These are phyloP conservation scores for Cryptomyrus ogoouensis DNA, from an alignment of 2,113 vertebrate species.

Conservation along the genomic window DNA sequence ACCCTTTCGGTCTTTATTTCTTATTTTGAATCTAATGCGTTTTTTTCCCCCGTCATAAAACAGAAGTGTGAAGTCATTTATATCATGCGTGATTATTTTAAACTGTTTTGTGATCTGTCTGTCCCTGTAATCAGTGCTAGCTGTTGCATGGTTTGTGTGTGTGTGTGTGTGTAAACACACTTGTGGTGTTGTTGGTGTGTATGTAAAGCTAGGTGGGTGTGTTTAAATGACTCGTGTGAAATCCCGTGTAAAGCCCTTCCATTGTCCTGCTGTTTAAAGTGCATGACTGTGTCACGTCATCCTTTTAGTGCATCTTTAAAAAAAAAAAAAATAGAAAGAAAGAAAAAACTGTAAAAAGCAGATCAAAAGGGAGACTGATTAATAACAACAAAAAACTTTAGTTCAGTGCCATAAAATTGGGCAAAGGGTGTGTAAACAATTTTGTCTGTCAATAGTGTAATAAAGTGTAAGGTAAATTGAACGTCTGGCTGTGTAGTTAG, in stretches of 20 bases:
- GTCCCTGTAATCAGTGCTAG: neutral
- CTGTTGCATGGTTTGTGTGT: neutral
- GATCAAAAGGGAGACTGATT: neutral
- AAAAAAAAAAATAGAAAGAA: neutral
- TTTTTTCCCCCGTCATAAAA: neutral
- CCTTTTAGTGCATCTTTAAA: neutral
- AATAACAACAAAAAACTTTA: neutral
- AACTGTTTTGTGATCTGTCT: neutral
- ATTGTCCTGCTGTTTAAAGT: neutral
- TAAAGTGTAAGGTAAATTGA: neutral
- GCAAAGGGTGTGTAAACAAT: neutral
- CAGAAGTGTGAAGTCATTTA: neutral
- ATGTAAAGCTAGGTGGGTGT: neutral
- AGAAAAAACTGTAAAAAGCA: neutral
- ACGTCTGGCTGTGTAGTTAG: neutral
- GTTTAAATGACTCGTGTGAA: neutral
- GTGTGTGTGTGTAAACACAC: neutral
- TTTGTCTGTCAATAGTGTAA: neutral
- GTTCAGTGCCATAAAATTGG: neutral
- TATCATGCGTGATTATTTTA: neutral
- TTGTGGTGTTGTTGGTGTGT: neutral
- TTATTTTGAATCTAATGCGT: neutral
- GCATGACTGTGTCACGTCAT: neutral
- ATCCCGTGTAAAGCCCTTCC: neutral
- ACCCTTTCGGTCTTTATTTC: neutral